Evolutionary conservation across 2,888 invertebrate genomes (phyloP).

Genomic region (Elgonia sp.): DNA sequence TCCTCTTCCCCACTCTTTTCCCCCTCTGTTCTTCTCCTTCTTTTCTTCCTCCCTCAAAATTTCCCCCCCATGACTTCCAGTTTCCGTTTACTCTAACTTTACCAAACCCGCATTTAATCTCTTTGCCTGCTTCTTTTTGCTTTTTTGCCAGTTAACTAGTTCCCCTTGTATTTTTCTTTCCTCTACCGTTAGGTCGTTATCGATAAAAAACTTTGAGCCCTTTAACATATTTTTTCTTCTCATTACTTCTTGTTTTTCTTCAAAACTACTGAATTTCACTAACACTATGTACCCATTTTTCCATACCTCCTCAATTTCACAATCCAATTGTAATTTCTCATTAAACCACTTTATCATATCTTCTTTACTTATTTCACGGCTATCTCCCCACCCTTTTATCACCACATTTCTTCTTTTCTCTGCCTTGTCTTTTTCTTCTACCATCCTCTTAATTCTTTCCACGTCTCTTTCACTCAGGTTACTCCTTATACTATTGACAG

Average conservation of each 20-base stretch:
- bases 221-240: slow-evolving; percentile 6
- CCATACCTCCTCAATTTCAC: slow-evolving; percentile 8
- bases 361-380: neutral
- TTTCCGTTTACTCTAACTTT: neutral
- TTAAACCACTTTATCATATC: neutral
- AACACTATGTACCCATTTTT: neutral
- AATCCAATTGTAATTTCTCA: neutral
- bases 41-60: neutral
- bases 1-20: neutral
- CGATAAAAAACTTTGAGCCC: slow-evolving; percentile 12
- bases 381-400: slow-evolving; percentile 2
- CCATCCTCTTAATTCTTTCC: slow-evolving; percentile 10
- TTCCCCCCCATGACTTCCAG: slow-evolving; percentile 5
- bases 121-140: slow-evolving; percentile 10
- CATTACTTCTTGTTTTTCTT: slow-evolving; percentile 26
- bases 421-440: neutral
- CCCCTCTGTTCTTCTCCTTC: neutral
- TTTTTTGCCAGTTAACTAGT: slow-evolving; percentile 5
- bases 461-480: slow-evolving; percentile 4
- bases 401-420: slow-evolving; percentile 22
- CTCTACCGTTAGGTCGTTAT: slow-evolving; percentile 22
- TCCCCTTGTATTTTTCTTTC: slow-evolving; percentile 20
- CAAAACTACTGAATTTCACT: neutral
- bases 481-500: neutral
- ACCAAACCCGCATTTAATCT: neutral